phyloP scores from a whole-genome alignment of 2,113 vertebrate species.

The Struthio camelus region DNA sequence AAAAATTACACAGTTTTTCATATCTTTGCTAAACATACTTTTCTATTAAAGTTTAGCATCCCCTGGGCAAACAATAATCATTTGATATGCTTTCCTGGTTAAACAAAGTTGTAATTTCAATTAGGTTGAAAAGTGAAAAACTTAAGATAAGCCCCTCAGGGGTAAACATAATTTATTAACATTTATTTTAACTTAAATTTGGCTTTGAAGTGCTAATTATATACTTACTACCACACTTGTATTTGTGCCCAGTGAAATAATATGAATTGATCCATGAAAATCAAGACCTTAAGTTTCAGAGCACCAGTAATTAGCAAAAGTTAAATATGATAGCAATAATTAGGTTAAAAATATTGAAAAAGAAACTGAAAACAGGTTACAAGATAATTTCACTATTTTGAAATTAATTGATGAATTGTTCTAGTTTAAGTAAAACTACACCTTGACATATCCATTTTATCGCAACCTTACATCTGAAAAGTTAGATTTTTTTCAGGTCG shows the following conservation, averaged over 20 bases:
- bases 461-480: neutral
- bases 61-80: constrained; percentile 65
- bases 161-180: constrained; percentile 32
- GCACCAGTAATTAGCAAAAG: neutral
- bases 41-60: constrained; percentile 62
- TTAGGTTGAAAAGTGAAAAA: constrained; percentile 49
- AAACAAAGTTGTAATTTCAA: constrained; percentile 63
- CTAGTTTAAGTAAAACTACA: neutral
- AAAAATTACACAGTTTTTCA: constrained; percentile 42
- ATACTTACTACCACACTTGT: neutral
- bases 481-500: neutral
- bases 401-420: neutral
- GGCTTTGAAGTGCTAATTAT: constrained; percentile 42
- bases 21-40: constrained; percentile 60
- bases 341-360: neutral
- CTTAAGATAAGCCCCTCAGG: constrained; percentile 31
- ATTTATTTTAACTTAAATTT: constrained; percentile 42
- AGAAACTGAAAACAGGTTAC: neutral
- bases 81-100: constrained; percentile 52
- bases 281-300: constrained; percentile 9
- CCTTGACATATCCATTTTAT: neutral
- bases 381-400: neutral
- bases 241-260: neutral
- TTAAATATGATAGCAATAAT: neutral
- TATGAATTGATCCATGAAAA: neutral